Evolutionary conservation across 2,888 invertebrate genomes (phyloP), one percentile per base, ranked within the genome.

Genomic region (Aspidiotus destructor): DNA sequence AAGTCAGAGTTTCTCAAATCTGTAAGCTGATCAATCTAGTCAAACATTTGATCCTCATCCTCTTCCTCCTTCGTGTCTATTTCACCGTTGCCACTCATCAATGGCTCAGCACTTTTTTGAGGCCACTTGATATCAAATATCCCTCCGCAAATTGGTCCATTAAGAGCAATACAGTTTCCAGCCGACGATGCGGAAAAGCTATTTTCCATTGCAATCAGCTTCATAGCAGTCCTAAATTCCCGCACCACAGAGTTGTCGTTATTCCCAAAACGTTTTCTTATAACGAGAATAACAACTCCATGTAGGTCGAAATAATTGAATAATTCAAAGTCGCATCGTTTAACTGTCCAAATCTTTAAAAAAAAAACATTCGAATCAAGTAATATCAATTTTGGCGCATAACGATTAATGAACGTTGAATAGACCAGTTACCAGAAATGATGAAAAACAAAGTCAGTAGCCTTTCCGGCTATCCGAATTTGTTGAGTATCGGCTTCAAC

Each of bases 141-240:
- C 48, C 48, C 48, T 44, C 48, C 48, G 48, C 48, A 44, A 44
- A 44, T 44, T 44, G 48, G 48, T 44, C 48, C 48, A 44, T 44
- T 13, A 8, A 44, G 48, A 44, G 48, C 48, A 44, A 44, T 44
- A 44, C 48, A 44, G 13, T 44, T 44, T 10, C 48, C 48, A 44
- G 48, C 48, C 48, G 48, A 44, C 48, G 48, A 44, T 13, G 48
- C 48, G 13, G 48, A 44, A 44, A 44, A 10, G 48, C 48, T 13
- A 44, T 44, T 44, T 13, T 44, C 13, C 48, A 44, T 44, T 44
- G 13, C 8, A 44, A 44, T 44, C 48, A 10, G 48, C 48, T 44
- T 44, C 48, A 44, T 44, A 44, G 48, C 48, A 10, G 48, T 44
- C 48, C 13, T 44, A 44, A 44, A 44, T 44, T 44, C 48, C 8